Conservation (phyloP, 2,797 vertebrate species). For the Hyperoplus immaculatus region DNA sequence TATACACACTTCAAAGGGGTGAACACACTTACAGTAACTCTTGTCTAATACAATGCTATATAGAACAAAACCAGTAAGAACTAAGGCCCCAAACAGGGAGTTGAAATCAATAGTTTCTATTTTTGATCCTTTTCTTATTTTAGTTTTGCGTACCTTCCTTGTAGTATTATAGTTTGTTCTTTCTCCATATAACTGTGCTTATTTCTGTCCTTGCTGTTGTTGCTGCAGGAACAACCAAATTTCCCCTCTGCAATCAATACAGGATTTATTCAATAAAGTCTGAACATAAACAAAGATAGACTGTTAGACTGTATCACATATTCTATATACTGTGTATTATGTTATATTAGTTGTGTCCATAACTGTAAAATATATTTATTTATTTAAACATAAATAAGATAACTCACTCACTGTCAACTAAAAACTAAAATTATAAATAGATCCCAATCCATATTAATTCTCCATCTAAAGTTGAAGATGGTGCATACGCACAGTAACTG, state of each 20-base stretch:
- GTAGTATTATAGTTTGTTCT: too few species aligned
- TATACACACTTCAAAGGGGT: not conserved
- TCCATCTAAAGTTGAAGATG: not conserved
- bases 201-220: too few species aligned
- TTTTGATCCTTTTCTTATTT: too few species aligned
- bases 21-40: not conserved
- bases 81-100: not conserved
- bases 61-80: not conserved
- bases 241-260: too few species aligned
- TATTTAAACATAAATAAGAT: too few species aligned
- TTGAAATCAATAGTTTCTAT: not conserved
- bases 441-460: not conserved
- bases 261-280: not conserved
- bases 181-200: too few species aligned
- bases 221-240: too few species aligned
- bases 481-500: not conserved
- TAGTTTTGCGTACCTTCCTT: too few species aligned
- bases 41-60: not conserved
- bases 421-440: not conserved
- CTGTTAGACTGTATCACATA: not conserved
- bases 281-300: not conserved
- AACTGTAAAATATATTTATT: not conserved
- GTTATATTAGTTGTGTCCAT: not conserved
- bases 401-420: too few species aligned
- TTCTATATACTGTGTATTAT: not conserved